These are phyloP conservation scores for Rhadina sibilatrix DNA, from an alignment of 2,113 vertebrate genomes.

Conservation along the genomic window DNA sequence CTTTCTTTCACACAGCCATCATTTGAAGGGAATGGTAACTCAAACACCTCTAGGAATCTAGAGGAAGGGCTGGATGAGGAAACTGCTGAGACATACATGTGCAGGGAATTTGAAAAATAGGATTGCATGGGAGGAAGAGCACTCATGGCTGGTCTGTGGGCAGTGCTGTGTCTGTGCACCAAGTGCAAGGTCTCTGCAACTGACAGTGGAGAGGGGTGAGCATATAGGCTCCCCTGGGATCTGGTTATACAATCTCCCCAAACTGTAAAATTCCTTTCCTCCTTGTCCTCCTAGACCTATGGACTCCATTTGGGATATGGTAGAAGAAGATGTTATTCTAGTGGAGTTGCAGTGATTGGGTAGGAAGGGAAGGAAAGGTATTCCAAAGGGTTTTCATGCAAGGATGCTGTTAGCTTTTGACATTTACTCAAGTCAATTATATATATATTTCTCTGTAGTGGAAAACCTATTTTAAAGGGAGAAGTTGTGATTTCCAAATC, in stretches of 20 bases:
- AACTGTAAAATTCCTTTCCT: neutral
- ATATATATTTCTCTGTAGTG: neutral
- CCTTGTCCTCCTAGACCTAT: neutral
- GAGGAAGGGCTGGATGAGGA: neutral
- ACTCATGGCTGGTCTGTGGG: neutral
- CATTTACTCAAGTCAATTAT: neutral
- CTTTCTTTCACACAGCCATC: neutral
- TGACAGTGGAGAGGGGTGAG: neutral
- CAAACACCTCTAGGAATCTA: neutral
- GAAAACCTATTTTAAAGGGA: neutral
- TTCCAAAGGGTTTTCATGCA: neutral
- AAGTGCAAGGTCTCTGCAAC: fast-evolving
- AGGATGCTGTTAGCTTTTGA: neutral
- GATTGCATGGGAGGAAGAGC: neutral
- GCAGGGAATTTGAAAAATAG: neutral
- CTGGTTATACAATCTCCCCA: neutral
- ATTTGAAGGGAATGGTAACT: neutral
- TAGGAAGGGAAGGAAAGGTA: neutral
- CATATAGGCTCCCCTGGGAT: neutral
- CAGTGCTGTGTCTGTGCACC: neutral
- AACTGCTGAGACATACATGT: neutral
- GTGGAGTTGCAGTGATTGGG: neutral
- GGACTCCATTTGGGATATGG: neutral
- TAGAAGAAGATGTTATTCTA: neutral
- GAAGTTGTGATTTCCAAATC: neutral